Conservation (phyloP, 2,113 vertebrate genomes). For the Neomonachus schauinslandi region DNA sequence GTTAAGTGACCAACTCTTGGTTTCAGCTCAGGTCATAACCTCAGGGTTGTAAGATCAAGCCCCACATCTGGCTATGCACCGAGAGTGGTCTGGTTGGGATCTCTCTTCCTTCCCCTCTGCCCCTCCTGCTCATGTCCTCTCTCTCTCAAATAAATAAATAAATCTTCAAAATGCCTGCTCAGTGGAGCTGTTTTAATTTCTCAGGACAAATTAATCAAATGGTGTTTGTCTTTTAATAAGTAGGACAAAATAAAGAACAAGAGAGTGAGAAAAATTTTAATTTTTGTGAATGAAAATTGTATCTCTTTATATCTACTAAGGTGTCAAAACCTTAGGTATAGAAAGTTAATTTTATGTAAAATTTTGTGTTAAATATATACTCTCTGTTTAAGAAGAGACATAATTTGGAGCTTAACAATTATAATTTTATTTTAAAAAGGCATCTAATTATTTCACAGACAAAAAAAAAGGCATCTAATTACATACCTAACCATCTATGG, state of each 20-base stretch:
- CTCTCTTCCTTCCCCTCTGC: not conserved
- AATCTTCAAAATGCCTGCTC: not conserved
- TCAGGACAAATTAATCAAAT: not conserved
- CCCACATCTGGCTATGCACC: not conserved
- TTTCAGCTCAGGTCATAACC: not conserved
- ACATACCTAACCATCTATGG: not conserved
- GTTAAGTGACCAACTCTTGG: not conserved
- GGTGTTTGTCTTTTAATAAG: conserved; percentile 21
- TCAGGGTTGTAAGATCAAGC: not conserved
- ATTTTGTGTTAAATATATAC: not conserved
- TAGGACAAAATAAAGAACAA: not conserved
- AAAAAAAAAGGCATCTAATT: conserved; percentile 1
- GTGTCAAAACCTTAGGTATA: conserved; percentile 20
- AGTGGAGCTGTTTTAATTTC: not conserved
- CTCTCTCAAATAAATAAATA: not conserved
- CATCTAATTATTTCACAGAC: not conserved
- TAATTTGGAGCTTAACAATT: not conserved
- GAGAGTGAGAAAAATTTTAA: not conserved
- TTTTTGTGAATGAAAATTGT: not conserved
- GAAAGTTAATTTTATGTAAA: not conserved
- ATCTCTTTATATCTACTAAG: not conserved
- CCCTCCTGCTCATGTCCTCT: not conserved
- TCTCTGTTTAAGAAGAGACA: not conserved
- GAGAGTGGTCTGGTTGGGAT: not conserved
- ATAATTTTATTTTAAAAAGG: conserved; percentile 38